Evolutionary conservation across 1,140 invertebrate species (phyloP).

Genomic region (Lycorma delicatula): DNA sequence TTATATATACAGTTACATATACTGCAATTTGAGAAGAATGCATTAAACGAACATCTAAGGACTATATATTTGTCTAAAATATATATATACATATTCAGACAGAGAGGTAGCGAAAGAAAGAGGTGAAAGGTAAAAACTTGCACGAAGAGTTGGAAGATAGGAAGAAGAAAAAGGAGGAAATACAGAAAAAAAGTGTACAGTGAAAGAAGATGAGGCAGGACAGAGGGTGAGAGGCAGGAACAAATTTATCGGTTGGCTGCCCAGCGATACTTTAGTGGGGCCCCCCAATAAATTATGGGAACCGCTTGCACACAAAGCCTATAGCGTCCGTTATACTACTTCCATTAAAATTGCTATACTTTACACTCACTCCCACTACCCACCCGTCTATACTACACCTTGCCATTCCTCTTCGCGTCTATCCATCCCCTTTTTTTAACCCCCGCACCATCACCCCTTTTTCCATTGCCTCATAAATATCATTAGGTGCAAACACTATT

Average conservation of each 20-base stretch:
- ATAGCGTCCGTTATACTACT: background rate
- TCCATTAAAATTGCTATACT: conserved; percentile 6
- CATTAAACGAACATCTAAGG: too few species aligned
- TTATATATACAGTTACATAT: too few species aligned
- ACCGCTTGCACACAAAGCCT: background rate
- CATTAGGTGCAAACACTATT: conserved; percentile 7
- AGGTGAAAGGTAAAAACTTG: too few species aligned
- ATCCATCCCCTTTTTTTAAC: background rate
- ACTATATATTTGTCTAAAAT: too few species aligned
- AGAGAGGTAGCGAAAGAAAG: background rate
- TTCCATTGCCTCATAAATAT: background rate
- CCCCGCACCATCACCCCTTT: background rate
- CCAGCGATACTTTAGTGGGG: background rate
- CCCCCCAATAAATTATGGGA: conserved; percentile 1
- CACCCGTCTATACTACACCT: too few species aligned
- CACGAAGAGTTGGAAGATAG: too few species aligned
- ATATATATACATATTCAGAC: too few species aligned
- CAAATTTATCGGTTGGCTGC: background rate
- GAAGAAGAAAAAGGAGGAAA: background rate
- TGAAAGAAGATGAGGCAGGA: background rate
- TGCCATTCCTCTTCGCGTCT: too few species aligned
- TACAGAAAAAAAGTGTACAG: background rate
- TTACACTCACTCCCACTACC: background rate
- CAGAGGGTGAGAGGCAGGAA: background rate
- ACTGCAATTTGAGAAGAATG: too few species aligned